phyloP scores from a whole-genome alignment of 2,113 vertebrate genomes.

The Chionomys nivalis region DNA sequence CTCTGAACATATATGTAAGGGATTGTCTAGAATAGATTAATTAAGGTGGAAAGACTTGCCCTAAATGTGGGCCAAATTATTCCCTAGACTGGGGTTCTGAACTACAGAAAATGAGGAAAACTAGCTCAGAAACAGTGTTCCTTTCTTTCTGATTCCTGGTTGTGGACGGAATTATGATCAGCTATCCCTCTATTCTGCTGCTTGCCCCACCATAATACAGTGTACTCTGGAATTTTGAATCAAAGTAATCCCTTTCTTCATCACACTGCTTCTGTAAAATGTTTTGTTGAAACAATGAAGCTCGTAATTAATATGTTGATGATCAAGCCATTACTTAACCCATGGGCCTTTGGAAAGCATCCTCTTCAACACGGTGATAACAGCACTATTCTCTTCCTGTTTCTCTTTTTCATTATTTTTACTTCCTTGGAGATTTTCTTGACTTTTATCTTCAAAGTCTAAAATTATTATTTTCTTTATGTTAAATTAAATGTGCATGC shows the following conservation, averaged over 20 bases:
- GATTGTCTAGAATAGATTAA: background rate
- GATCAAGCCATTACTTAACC: background rate
- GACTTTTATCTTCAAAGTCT: background rate
- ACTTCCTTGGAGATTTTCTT: background rate
- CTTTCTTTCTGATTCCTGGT: background rate
- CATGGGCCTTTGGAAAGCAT: background rate
- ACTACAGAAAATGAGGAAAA: background rate
- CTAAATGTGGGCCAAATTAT: background rate
- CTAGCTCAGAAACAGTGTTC: background rate
- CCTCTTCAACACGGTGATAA: background rate
- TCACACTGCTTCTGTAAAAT: background rate
- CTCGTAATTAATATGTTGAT: background rate
- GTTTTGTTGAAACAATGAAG: too few species aligned
- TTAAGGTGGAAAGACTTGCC: background rate
- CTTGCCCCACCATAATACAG: background rate
- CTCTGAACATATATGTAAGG: background rate
- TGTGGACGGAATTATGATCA: background rate
- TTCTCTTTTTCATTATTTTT: background rate
- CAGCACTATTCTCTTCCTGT: background rate
- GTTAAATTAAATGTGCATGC: background rate
- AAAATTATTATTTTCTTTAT: slow-evolving; percentile 5
- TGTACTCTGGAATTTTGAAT: background rate
- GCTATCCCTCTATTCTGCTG: background rate
- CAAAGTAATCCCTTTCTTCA: background rate
- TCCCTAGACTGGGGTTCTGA: background rate